Evolutionary conservation across 2,888 invertebrate species (phyloP).

Genomic region (Phragmatobia fuliginosa): DNA sequence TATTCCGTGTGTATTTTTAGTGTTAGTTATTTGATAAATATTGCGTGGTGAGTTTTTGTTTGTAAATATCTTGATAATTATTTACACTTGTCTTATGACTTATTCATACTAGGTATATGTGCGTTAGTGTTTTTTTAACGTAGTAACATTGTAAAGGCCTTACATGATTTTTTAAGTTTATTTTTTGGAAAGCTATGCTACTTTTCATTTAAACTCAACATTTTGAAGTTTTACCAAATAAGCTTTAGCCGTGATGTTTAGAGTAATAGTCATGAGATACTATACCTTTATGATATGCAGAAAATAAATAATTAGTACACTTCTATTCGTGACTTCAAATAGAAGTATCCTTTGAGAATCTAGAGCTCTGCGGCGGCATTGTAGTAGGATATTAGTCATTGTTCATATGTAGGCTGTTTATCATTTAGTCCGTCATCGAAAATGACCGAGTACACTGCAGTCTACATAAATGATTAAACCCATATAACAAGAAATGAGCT

Average conservation of each 20-base stretch:
- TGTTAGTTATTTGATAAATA: background rate
- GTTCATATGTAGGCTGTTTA: no score
- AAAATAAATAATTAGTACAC: background rate
- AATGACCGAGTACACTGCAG: no score
- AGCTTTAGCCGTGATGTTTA: background rate
- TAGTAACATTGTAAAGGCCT: background rate
- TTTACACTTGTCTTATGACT: background rate
- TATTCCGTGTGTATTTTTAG: conserved; percentile 11
- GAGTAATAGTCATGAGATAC: background rate
- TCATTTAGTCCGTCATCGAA: no score
- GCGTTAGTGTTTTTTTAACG: background rate
- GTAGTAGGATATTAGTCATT: background rate
- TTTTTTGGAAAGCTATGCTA: background rate
- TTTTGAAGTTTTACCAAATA: background rate
- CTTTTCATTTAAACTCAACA: background rate
- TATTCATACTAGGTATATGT: background rate
- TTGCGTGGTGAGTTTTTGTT: conserved; percentile 6
- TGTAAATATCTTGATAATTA: background rate
- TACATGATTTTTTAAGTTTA: background rate
- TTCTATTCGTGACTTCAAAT: background rate
- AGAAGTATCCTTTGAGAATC: background rate
- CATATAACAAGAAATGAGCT: no score
- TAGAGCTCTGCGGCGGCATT: background rate
- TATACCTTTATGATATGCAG: no score
- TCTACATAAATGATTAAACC: no score